Conservation (phyloP, 2,797 vertebrate species). For the Aphelocoma californica region DNA sequence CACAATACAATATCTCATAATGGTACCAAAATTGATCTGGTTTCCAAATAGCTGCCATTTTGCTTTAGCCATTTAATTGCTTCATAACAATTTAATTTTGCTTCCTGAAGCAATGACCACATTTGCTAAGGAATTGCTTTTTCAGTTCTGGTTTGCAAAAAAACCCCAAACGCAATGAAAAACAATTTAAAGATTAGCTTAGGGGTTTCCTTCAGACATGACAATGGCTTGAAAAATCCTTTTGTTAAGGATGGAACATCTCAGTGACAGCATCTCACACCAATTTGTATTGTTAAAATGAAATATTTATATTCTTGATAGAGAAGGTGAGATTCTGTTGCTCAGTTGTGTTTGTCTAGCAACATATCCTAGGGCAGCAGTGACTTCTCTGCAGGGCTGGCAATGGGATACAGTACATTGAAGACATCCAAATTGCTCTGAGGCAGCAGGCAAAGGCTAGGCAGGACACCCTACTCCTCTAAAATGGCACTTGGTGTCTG, state of each 20-base stretch:
- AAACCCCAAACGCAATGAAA: fast-evolving
- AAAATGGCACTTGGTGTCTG: not conserved
- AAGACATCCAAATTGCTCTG: not conserved
- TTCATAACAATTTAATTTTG: not conserved
- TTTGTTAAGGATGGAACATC: not conserved
- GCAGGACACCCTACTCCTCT: not conserved
- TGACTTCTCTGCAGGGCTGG: not conserved
- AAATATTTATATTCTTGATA: not conserved
- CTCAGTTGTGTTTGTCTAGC: not conserved
- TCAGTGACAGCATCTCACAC: not conserved
- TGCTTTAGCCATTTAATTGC: not conserved
- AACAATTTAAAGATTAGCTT: not conserved
- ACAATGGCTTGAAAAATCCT: not conserved
- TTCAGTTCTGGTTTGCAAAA: not conserved
- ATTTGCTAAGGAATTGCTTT: not conserved
- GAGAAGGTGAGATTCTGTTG: not conserved
- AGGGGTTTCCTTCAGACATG: not conserved
- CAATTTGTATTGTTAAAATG: not conserved
- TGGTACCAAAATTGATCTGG: not conserved
- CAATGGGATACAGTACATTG: not conserved
- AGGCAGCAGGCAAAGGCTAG: not conserved
- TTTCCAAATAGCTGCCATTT: not conserved
- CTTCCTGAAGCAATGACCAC: not conserved
- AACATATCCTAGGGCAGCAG: not conserved
- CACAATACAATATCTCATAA: not conserved